Evolutionary conservation across 2,113 vertebrate species (phyloP).

Genomic region (Embiotoca jacksoni): DNA sequence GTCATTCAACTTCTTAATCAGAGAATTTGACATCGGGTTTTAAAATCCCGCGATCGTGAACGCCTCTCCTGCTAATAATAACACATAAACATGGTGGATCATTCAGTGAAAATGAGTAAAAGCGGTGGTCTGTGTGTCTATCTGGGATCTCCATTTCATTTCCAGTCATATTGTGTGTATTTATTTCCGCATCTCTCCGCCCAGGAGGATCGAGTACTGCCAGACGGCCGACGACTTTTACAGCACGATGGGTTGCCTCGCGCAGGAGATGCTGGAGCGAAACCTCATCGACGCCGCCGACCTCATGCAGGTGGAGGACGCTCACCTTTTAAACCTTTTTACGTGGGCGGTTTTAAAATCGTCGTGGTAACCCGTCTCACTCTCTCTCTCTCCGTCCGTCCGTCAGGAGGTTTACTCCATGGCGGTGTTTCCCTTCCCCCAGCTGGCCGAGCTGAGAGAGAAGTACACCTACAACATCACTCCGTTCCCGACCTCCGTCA

Average conservation of each 20-base stretch:
- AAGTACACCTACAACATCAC: conserved; percentile 99
- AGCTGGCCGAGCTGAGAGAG: conserved; percentile 95
- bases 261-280: conserved; percentile 97
- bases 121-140: too few species aligned
- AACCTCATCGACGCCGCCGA: conserved; percentile 92
- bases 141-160: too few species aligned
- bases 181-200: background rate
- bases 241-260: conserved; percentile 95
- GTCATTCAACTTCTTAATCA: too few species aligned
- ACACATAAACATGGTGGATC: too few species aligned
- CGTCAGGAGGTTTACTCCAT: conserved; percentile 95
- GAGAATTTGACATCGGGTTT: too few species aligned
- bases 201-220: conserved; percentile 93
- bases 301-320: conserved; percentile 91
- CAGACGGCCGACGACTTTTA: conserved; percentile 98
- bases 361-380: background rate
- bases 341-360: too few species aligned
- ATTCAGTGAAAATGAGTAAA: too few species aligned
- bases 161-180: background rate
- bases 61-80: too few species aligned
- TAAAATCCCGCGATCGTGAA: too few species aligned
- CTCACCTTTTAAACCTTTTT: background rate
- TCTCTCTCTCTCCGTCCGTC: background rate
- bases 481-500: conserved; percentile 93
- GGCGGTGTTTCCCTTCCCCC: conserved; percentile 96